phyloP scores from a whole-genome alignment of 2,797 vertebrate species.

The Coregonus suidteri region DNA sequence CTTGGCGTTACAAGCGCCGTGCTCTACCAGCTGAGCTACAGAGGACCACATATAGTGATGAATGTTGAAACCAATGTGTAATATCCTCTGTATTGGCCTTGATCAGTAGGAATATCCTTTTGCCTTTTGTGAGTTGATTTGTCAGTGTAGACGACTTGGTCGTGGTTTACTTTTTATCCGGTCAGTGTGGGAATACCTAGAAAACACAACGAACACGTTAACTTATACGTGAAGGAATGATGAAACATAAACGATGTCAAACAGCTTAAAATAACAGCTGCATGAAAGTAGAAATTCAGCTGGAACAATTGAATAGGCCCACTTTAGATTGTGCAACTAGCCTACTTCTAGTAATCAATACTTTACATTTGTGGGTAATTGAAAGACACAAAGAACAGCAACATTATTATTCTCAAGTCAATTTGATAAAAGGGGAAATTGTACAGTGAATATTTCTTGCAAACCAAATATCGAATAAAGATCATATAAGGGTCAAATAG shows the following conservation, averaged over 20 bases:
- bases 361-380: background rate
- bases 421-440: background rate
- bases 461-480: background rate
- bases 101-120: background rate
- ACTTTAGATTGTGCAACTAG: conserved; percentile 1
- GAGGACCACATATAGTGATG: background rate
- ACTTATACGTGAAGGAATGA: background rate
- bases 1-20: too few relatives aligned
- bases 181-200: conserved; percentile 4
- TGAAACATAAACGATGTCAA: background rate
- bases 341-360: background rate
- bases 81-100: background rate
- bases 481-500: background rate
- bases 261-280: background rate
- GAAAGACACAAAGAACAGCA: background rate
- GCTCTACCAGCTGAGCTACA: too few relatives aligned
- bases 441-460: background rate
- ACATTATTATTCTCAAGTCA: background rate
- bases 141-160: background rate
- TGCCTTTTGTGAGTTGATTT: background rate
- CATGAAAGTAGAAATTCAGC: background rate
- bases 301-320: background rate
- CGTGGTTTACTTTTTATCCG: background rate
- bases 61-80: background rate
- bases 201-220: background rate